Evolutionary conservation across 1,140 invertebrate species (phyloP).

Genomic region (Temnothorax nylanderi): DNA sequence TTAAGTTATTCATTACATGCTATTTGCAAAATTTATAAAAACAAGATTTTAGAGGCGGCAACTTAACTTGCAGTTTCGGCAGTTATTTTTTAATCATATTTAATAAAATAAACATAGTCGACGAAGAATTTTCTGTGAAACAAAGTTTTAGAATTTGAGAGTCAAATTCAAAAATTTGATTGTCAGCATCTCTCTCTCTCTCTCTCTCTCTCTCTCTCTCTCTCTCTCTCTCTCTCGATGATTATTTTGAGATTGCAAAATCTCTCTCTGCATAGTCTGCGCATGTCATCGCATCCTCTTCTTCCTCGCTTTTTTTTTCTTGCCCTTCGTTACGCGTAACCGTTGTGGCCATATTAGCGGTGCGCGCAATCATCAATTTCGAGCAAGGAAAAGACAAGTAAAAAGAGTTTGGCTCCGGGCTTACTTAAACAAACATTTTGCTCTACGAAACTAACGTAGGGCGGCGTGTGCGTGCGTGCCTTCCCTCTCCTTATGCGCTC

Average conservation of each 20-base stretch:
- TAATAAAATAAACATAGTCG: not conserved
- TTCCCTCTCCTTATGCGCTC: slow-evolving; percentile 52
- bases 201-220: not conserved
- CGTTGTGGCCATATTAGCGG: slow-evolving; percentile 77
- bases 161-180: too few species aligned
- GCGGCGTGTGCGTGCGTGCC: slow-evolving; percentile 60
- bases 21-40: not conserved
- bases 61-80: not conserved
- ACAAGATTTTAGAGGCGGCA: not conserved
- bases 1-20: not conserved
- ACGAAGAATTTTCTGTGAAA: not conserved
- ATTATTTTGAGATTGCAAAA: slow-evolving; percentile 57
- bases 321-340: slow-evolving; percentile 60
- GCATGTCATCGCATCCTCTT: slow-evolving; percentile 31
- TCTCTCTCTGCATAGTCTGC: not conserved
- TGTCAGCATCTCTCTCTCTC: not conserved
- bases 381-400: slow-evolving; percentile 62
- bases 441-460: slow-evolving; percentile 75
- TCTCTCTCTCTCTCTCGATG: not conserved
- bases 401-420: slow-evolving; percentile 74
- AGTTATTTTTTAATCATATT: not conserved
- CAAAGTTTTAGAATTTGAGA: too few species aligned
- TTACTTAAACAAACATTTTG: slow-evolving; percentile 80
- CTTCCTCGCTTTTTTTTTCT: not conserved
- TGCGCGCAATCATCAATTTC: slow-evolving; percentile 78